Percentiles rank a stretch among this genome's conserved stretches.
Conservation (phyloP, 2,888 invertebrate species). For the Yponomeuta malinellus region DNA sequence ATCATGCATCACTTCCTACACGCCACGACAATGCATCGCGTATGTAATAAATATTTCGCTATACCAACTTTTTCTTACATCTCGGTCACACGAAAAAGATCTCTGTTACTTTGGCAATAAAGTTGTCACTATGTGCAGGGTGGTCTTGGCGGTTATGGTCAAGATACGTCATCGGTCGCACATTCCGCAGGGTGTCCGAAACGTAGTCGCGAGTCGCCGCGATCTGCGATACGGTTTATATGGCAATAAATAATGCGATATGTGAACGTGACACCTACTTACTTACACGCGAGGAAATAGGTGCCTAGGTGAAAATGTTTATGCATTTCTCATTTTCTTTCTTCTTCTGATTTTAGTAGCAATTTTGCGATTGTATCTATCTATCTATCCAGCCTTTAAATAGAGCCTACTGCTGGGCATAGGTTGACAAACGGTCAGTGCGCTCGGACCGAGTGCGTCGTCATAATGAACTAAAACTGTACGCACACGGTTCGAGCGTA, state of each 20-base stretch:
- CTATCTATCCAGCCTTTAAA: too few species aligned
- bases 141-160: background rate
- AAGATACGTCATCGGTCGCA: conserved; percentile 54
- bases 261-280: conserved; percentile 53
- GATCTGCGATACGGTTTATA: conserved; percentile 50
- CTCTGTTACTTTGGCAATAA: background rate
- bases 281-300: conserved; percentile 32
- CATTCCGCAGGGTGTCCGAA: conserved; percentile 23
- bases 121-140: background rate
- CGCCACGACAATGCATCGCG: conserved; percentile 20
- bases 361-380: background rate
- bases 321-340: background rate
- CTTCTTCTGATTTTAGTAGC: background rate
- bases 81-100: background rate
- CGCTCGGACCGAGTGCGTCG: too few species aligned
- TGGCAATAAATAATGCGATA: conserved; percentile 57
- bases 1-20: conserved; percentile 60
- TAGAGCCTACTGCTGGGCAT: too few species aligned
- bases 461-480: too few species aligned
- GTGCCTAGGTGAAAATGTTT: background rate
- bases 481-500: too few species aligned
- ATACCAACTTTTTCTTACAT: background rate
- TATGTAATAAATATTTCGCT: conserved; percentile 15
- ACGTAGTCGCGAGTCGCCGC: conserved; percentile 18
- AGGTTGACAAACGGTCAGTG: too few species aligned